These are phyloP conservation scores for Potamarius usumacintae DNA, from an alignment of 2,113 vertebrate species.

Conservation along the genomic window DNA sequence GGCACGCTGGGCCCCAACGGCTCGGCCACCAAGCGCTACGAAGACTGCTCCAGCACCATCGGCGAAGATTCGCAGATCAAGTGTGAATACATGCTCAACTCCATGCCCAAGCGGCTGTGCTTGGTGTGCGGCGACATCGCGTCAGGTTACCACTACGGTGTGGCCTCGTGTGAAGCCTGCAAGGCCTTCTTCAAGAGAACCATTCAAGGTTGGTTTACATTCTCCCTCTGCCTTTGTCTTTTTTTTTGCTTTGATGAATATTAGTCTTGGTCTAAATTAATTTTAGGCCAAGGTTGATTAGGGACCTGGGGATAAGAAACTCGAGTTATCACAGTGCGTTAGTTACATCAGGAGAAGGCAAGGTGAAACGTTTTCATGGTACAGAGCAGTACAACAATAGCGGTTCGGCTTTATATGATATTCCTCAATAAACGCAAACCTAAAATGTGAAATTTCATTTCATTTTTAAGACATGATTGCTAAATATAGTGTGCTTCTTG, in stretches of 20 bases:
- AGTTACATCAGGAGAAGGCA: neutral
- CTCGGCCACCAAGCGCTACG: conserved; percentile 91
- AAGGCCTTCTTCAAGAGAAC: conserved; percentile 99
- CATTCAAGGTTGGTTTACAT: conserved; percentile 93
- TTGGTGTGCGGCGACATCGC: conserved; percentile 99
- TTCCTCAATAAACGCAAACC: neutral
- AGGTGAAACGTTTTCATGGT: neutral
- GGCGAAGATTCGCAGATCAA: conserved; percentile 98
- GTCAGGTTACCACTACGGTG: conserved; percentile 97
- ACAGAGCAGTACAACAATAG: neutral
- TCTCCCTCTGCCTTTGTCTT: conserved; percentile 51
- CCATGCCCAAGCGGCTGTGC: conserved; percentile 99
- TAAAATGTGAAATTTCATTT: neutral
- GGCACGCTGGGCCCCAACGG: conserved; percentile 86
- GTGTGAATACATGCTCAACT: conserved; percentile 99
- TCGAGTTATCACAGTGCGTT: neutral
- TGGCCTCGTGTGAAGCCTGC: conserved; percentile 98
- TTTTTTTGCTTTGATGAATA: neutral
- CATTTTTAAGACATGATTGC: neutral
- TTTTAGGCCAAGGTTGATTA: conserved; percentile 31
- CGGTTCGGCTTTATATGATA: neutral
- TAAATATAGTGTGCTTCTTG: neutral
- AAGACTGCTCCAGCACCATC: conserved; percentile 97
- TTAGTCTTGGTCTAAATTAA: neutral
- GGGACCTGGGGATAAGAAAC: neutral